Conservation (phyloP, 2,113 vertebrate species). For the Nannospalax galili region DNA sequence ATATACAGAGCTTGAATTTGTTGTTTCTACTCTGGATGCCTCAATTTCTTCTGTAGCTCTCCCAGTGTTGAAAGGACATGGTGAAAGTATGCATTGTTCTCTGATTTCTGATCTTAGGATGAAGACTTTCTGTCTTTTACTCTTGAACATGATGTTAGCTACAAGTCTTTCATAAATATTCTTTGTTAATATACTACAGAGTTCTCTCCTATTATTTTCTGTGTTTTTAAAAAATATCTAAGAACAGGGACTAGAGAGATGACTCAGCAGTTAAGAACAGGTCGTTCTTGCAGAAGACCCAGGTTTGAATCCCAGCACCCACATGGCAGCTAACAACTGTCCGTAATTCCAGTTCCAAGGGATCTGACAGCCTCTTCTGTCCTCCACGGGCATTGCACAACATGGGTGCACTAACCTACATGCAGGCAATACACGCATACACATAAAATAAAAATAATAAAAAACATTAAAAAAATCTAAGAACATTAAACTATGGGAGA, state of each 20-base stretch:
- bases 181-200: neutral
- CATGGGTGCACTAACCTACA: no score
- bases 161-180: neutral
- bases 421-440: no score
- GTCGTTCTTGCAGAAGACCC: no score
- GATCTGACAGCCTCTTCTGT: no score
- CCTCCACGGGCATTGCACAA: no score
- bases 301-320: no score
- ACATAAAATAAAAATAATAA: no score
- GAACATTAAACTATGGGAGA: neutral
- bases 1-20: neutral
- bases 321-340: no score
- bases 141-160: neutral
- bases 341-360: no score
- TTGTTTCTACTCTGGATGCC: neutral
- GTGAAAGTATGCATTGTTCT: neutral
- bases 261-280: no score
- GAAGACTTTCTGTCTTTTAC: neutral
- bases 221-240: neutral
- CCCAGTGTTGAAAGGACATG: neutral
- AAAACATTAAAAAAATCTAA: no score
- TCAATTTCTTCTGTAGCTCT: neutral
- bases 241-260: no score
- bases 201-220: neutral
- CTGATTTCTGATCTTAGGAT: neutral